These are phyloP conservation scores for Megalops atlanticus DNA, from an alignment of 2,113 vertebrate species.

Conservation along the genomic window DNA sequence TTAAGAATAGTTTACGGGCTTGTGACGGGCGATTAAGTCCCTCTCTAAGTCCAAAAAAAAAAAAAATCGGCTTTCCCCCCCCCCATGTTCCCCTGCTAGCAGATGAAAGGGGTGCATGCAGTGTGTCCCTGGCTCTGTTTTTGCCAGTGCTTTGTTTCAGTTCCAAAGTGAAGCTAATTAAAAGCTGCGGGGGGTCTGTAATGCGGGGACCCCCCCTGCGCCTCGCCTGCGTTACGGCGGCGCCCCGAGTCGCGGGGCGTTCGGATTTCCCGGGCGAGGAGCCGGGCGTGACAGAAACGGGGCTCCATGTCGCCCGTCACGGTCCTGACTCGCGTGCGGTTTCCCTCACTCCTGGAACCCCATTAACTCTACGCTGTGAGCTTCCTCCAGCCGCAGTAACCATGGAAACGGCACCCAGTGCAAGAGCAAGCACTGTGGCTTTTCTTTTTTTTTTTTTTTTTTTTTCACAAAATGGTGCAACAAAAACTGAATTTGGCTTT, in stretches of 20 bases:
- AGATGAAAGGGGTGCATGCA: background rate
- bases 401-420: background rate
- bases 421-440: background rate
- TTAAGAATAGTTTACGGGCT: background rate
- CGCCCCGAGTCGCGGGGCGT: background rate
- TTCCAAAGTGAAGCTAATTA: background rate
- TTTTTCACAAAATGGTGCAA: background rate
- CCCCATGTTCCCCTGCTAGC: background rate
- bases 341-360: background rate
- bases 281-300: background rate
- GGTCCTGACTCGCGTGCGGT: background rate
- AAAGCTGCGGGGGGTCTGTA: background rate
- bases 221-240: background rate
- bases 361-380: background rate
- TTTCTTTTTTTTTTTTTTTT: background rate
- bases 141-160: background rate
- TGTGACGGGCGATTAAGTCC: background rate
- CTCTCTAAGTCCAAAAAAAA: background rate
- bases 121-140: background rate
- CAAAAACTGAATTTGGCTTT: background rate
- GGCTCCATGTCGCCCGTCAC: background rate
- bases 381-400: constrained; percentile 1
- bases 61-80: background rate
- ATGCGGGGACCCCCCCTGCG: background rate
- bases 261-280: background rate